Percentiles rank a stretch among this genome's conserved stretches.
These are phyloP conservation scores for Dryas iulia DNA, from an alignment of 1,140 invertebrate genomes.

Conservation along the genomic window DNA sequence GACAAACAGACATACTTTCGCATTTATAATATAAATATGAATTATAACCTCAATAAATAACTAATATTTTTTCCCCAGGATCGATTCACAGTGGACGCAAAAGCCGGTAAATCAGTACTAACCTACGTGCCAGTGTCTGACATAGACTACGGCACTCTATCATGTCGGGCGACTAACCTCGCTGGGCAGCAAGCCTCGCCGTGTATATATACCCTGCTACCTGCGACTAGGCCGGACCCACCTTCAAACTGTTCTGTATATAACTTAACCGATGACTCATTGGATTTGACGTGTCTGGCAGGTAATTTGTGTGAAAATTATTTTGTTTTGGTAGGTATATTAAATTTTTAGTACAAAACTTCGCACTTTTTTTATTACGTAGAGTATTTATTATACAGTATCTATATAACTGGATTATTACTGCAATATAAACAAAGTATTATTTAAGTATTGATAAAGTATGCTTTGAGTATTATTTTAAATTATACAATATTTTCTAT, in stretches of 20 bases:
- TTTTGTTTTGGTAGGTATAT: not conserved
- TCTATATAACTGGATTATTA: no score
- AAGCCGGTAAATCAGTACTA: slow-evolving; percentile 85
- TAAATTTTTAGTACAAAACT: no score
- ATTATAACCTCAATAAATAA: no score
- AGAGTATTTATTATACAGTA: no score
- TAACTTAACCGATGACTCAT: slow-evolving; percentile 88
- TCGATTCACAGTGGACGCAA: slow-evolving; percentile 82
- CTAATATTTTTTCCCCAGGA: slow-evolving; percentile 44
- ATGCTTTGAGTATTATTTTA: no score
- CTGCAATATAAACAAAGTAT: no score
- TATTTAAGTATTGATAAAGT: no score
- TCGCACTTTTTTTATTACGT: no score
- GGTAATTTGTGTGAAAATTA: slow-evolving; percentile 45
- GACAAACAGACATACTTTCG: no score
- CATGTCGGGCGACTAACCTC: slow-evolving; percentile 85
- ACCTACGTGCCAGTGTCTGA: slow-evolving; percentile 90
- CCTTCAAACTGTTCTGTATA: slow-evolving; percentile 90
- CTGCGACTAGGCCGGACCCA: slow-evolving; percentile 88
- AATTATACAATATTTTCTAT: no score
- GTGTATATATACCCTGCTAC: slow-evolving; percentile 86
- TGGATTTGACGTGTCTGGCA: slow-evolving; percentile 81
- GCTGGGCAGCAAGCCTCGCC: slow-evolving; percentile 85
- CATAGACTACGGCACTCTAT: slow-evolving; percentile 86
- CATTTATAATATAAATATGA: no score